Evolutionary conservation across 2,113 vertebrate species (phyloP), one percentile per base, ranked within the genome.

Genomic region (Pycnonotus jocosus): DNA sequence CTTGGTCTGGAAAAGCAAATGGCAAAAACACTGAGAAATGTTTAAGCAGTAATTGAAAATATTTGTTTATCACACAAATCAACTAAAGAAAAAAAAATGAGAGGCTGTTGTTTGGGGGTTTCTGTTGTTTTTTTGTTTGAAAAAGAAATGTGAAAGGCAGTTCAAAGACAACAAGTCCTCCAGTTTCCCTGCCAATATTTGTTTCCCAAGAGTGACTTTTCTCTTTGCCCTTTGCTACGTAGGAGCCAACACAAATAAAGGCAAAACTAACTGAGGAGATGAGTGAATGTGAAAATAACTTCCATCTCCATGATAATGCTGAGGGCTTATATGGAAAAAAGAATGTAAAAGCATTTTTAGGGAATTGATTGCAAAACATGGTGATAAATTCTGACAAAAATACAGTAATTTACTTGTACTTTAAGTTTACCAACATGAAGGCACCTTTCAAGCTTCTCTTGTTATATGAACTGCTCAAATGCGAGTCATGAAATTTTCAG

Each of bases 401-500:
- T 5, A 45, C 12, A 56, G 7, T 8, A 14, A 84, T 42, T 65
- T 42, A 60, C 15, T 48, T 33, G 25, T 38, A 38, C 23, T 53
- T 78, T 11, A 50, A 3, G 0, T 35, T 38, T 44, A 21, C 27
- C 35, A 78, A 65, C 15, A 62, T 0, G 1, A 21, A 61, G 51
- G 24, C 48, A 77, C 20, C 69, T 74, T 86, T 80, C 64, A 35
- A 62, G 44, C 72, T 60, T 25, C 66, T 47, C 60, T 81, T 86
- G 56, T 37, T 16, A 28, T 3, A 51, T 8, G 42, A 80, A 35
- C 57, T 33, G 53, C 2, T 2, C 44, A 44, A 80, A 61, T 33
- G 31, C 42, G 40, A 84, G 50, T 80, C 88, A 96, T 94, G 35
- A 93, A 93, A 93, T 77, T 95, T 92, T 96, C 91, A 96, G 81